Percentiles rank a stretch among this genome's conserved stretches.
Evolutionary conservation across 92 coral and sea anemone species (phyloP).

Genomic region (Actinernus sp.): DNA sequence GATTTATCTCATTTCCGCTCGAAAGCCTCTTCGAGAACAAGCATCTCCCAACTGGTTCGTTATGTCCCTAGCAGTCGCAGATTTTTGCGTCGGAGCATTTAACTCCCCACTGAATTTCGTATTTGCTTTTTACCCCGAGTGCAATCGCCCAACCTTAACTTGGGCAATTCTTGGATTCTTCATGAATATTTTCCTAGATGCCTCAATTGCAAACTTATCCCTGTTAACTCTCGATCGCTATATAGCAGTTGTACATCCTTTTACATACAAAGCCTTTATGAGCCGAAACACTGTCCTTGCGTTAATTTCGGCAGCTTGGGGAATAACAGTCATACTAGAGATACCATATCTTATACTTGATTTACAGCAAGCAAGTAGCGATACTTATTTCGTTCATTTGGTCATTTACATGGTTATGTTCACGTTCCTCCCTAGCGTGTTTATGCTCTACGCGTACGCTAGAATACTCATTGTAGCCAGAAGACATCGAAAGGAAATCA

Average conservation of each 20-base stretch:
- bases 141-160: neutral
- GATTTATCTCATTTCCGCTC: slow-evolving; percentile 23
- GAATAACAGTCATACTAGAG: slow-evolving; percentile 12
- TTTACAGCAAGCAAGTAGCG: slow-evolving; percentile 5
- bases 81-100: slow-evolving; percentile 25
- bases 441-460: slow-evolving; percentile 29
- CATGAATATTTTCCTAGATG: slow-evolving; percentile 21
- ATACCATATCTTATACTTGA: slow-evolving; percentile 41
- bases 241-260: slow-evolving; percentile 43
- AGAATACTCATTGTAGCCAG: slow-evolving; percentile 23
- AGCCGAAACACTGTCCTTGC: neutral
- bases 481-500: slow-evolving; percentile 20
- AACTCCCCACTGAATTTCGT: slow-evolving; percentile 24
- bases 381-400: slow-evolving; percentile 9
- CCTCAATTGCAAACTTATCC: slow-evolving; percentile 19
- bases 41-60: slow-evolving; percentile 52
- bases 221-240: slow-evolving; percentile 36
- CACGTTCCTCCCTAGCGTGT: slow-evolving; percentile 21
- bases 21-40: slow-evolving; percentile 33
- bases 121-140: slow-evolving; percentile 1
- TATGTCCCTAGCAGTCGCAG: slow-evolving; percentile 38
- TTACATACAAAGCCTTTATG: slow-evolving; percentile 38
- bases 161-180: slow-evolving; percentile 17
- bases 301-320: slow-evolving; percentile 21
- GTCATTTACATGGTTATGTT: slow-evolving; percentile 22